Evolutionary conservation across 2,888 invertebrate species (phyloP).

Genomic region (Acanthosepion lycidas): DNA sequence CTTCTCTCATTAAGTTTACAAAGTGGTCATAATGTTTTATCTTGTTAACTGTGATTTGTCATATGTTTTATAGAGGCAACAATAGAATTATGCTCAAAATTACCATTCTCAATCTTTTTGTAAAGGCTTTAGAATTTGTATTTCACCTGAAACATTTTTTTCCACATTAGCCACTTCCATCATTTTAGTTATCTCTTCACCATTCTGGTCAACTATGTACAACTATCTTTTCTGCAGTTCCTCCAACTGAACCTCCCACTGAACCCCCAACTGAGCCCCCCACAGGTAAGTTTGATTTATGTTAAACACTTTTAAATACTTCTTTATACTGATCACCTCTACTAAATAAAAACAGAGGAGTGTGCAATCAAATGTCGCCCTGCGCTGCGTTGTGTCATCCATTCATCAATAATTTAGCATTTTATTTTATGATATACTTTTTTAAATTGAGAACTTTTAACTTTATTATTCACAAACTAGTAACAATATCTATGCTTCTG

Average conservation of each 20-base stretch:
- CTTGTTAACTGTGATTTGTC: no score
- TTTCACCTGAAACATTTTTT: no score
- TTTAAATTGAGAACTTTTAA: neutral
- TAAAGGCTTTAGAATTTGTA: no score
- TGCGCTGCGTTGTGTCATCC: neutral
- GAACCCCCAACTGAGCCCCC: constrained; percentile 41
- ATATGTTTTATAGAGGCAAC: no score
- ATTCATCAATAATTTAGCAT: neutral
- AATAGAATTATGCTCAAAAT: no score
- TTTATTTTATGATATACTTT: neutral
- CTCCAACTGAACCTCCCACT: neutral
- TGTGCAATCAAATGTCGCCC: neutral
- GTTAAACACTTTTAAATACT: neutral
- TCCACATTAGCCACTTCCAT: neutral
- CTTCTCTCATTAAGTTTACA: no score
- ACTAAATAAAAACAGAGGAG: no score
- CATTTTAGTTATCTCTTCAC: neutral
- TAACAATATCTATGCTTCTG: neutral
- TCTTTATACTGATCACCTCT: neutral
- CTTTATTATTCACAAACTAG: neutral
- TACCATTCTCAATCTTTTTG: no score
- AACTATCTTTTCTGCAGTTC: constrained; percentile 33
- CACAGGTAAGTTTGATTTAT: constrained; percentile 37
- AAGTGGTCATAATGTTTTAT: no score
- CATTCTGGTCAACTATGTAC: neutral